Evolutionary conservation across 30 jellyfish, hydroid and myxozoan species (phyloP), one percentile per base, ranked within the genome.

Genomic region (Pelagia noctiluca): DNA sequence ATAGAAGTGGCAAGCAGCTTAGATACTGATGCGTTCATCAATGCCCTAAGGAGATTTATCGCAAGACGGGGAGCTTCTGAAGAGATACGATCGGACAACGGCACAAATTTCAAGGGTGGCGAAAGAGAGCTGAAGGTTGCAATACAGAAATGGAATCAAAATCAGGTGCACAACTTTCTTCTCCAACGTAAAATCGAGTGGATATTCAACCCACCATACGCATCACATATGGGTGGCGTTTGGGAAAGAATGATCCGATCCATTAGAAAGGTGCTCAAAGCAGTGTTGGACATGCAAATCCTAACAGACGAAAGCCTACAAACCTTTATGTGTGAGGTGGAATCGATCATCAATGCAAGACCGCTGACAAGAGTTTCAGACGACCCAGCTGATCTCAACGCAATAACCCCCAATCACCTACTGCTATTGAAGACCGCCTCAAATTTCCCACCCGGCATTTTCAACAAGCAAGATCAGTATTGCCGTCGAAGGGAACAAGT

Each of bases 221-320:
- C 92, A 1, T 49, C 75, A 0, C 92, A 87, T 35, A 65, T 74
- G 83, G 96, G 87, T 12, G 96, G 96, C 12, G 92, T 78, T 0
- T 87, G 88, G 91, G 96, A 87, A 49, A 84, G 92, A 2, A 24
- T 67, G 21, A 87, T 87, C 0, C 71, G 92, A 26, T 32, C 84
- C 13, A 61, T 78, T 12, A 67, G 92, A 63, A 78, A 54, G 74
- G 36, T 62, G 18, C 60, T 80, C 50, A 30, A 34, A 2, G 84
- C 85, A 1, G 19, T 80, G 0, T 21, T 88, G 16, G 33, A 48
- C 7, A 60, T 63, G 76, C 91, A 76, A 38, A 22, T 69, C 11
- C 23, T 87, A 30, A 67, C 72, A 37, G 96, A 87, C 69, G 91
- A 87, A 60, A 69, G 83, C 22, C 28, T 87, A 35, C 63, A 33